Evolutionary conservation across 2,113 vertebrate species (phyloP).

Genomic region (Hemichromis elongatus): DNA sequence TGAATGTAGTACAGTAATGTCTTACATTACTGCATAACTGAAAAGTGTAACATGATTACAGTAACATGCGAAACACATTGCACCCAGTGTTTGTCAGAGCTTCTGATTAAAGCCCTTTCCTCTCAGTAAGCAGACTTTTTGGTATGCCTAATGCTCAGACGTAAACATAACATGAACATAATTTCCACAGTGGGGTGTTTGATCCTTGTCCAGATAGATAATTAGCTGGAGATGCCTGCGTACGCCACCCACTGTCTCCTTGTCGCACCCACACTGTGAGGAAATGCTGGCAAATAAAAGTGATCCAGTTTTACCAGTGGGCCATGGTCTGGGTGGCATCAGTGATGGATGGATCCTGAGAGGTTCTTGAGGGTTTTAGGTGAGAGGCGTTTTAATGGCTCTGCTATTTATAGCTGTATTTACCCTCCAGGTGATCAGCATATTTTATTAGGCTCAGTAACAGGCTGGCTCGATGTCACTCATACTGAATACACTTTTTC

Average conservation of each 20-base stretch:
- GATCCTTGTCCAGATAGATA: slow-evolving; percentile 60
- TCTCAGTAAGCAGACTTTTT: slow-evolving; percentile 11
- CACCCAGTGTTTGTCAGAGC: not conserved
- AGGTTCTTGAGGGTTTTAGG: not conserved
- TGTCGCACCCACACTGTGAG: slow-evolving; percentile 1
- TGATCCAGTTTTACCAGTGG: not conserved
- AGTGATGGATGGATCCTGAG: not conserved
- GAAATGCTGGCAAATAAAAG: not conserved
- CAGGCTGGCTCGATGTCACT: not conserved
- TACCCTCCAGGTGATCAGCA: slow-evolving; percentile 26
- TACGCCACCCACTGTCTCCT: slow-evolving; percentile 33
- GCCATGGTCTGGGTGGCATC: not conserved
- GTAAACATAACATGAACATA: slow-evolving; percentile 35
- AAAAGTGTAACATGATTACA: not conserved
- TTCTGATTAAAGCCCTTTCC: not conserved
- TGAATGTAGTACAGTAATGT: not conserved
- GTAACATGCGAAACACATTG: not conserved
- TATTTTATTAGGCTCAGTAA: slow-evolving; percentile 24
- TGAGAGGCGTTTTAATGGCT: not conserved
- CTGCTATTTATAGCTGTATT: slow-evolving; percentile 24
- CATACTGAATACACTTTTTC: not conserved
- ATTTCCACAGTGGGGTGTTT: slow-evolving; percentile 48
- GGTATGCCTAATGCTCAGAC: not conserved
- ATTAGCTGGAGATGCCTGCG: slow-evolving; percentile 40
- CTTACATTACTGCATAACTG: not conserved